These are phyloP conservation scores for Ligdia adustata DNA, from an alignment of 2,888 invertebrate species.

Conservation along the genomic window DNA sequence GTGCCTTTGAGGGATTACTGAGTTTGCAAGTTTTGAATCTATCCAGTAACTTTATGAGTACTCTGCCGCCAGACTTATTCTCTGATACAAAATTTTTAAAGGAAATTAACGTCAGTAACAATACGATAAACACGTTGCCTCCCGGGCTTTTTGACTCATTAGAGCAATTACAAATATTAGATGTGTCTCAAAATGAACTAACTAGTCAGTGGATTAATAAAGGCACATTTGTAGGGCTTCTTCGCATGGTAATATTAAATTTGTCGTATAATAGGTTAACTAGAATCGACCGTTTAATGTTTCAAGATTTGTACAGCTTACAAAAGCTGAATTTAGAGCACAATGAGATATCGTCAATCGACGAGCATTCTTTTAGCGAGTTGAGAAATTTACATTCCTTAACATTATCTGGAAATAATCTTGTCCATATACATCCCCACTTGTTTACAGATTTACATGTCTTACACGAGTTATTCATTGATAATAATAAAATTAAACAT, in stretches of 20 bases:
- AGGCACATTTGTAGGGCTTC: constrained; percentile 89
- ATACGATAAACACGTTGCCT: constrained; percentile 89
- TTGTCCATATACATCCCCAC: constrained; percentile 86
- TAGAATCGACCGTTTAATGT: constrained; percentile 87
- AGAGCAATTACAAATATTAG: constrained; percentile 88
- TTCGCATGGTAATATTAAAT: constrained; percentile 89
- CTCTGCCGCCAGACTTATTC: constrained; percentile 90
- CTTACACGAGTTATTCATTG: constrained; percentile 88
- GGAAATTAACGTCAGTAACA: constrained; percentile 89
- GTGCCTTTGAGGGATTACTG: constrained; percentile 88
- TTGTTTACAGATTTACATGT: constrained; percentile 89
- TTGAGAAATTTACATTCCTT: constrained; percentile 90
- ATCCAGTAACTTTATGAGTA: constrained; percentile 90
- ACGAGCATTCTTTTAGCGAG: constrained; percentile 89
- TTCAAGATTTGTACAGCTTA: constrained; percentile 89
- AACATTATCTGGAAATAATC: constrained; percentile 88
- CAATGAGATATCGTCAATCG: constrained; percentile 87
- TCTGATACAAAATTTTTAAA: constrained; percentile 86
- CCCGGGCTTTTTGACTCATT: constrained; percentile 89
- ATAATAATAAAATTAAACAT: constrained; percentile 88
- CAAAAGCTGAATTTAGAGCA: constrained; percentile 90
- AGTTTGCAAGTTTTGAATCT: constrained; percentile 89
- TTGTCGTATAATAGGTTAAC: constrained; percentile 88
- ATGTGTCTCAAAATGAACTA: constrained; percentile 88
- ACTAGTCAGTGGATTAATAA: constrained; percentile 90